A percentile compares a stretch with the other conserved stretches of the same genome.
Evolutionary conservation across 2,113 vertebrate genomes (phyloP).

Genomic region (Gila orcuttii): DNA sequence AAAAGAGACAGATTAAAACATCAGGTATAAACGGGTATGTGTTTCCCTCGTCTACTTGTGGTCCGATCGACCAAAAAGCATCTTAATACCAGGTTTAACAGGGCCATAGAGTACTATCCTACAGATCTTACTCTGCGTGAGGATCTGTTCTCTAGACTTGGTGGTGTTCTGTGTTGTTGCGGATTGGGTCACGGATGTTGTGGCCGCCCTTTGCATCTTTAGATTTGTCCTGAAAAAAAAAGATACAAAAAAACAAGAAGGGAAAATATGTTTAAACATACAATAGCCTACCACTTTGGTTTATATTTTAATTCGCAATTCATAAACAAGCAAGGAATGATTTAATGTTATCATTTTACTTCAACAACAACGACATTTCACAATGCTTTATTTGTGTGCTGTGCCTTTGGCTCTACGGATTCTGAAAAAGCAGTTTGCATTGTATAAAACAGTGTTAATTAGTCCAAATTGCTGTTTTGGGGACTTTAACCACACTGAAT

Average conservation of each 20-base stretch:
- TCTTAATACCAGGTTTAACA: neutral
- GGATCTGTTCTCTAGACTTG: slow-evolving; percentile 75
- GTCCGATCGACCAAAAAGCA: too few species aligned
- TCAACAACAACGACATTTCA: neutral
- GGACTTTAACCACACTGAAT: slow-evolving; percentile 1
- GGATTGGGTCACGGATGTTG: slow-evolving; percentile 64
- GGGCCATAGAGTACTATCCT: neutral
- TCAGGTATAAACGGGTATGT: too few species aligned
- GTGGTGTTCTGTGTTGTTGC: slow-evolving; percentile 64
- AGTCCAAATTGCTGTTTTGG: slow-evolving; percentile 1
- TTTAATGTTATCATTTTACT: neutral
- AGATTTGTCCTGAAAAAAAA: slow-evolving; percentile 64
- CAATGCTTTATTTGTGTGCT: neutral
- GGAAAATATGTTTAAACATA: neutral
- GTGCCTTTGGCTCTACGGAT: neutral
- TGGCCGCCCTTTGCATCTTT: slow-evolving; percentile 74
- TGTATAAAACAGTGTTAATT: neutral
- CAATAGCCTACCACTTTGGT: neutral
- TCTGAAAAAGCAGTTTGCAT: neutral
- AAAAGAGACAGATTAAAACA: too few species aligned
- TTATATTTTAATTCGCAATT: neutral
- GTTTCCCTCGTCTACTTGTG: too few species aligned
- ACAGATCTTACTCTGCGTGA: slow-evolving; percentile 74
- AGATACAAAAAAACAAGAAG: neutral
- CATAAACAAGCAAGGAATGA: neutral